phyloP scores from a whole-genome alignment of 2,888 invertebrate genomes.

The Sabatieria punctata region DNA sequence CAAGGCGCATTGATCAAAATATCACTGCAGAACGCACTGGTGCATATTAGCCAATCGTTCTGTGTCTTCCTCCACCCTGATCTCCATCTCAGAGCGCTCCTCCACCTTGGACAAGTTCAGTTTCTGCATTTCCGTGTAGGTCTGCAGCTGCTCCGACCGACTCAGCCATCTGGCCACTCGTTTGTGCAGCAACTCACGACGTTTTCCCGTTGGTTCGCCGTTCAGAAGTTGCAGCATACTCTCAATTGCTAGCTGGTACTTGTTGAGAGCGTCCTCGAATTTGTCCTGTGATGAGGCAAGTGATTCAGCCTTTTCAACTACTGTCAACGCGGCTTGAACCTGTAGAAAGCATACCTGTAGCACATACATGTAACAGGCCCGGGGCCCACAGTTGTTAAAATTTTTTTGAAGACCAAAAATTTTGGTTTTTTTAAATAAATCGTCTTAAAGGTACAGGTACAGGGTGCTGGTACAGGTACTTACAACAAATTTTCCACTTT shows the following conservation, averaged over 20 bases:
- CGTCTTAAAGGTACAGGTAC: too few species aligned
- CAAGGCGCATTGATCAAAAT: too few species aligned
- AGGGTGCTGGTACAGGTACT: too few species aligned
- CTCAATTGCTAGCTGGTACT: conserved; percentile 9
- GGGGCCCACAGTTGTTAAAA: too few species aligned
- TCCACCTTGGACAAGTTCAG: conserved; percentile 2
- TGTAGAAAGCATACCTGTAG: too few species aligned
- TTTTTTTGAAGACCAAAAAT: too few species aligned
- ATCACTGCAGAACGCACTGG: not conserved
- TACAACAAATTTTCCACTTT: too few species aligned
- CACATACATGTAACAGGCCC: too few species aligned
- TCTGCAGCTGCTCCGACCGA: conserved; percentile 2
- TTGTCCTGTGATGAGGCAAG: too few species aligned
- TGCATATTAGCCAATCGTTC: not conserved
- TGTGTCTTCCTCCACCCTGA: not conserved
- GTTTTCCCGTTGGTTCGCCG: conserved; percentile 1
- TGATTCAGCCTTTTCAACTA: not conserved
- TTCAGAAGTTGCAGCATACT: conserved; percentile 7
- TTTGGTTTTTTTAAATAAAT: too few species aligned
- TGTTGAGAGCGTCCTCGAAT: conserved; percentile 2
- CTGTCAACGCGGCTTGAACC: conserved; percentile 8
- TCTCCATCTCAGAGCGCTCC: not conserved
- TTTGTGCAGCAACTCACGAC: conserved; percentile 2
- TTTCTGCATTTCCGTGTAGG: not conserved
- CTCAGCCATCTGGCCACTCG: conserved; percentile 6